These are phyloP conservation scores for Drosophila persimilis DNA, from an alignment of 1,140 invertebrate species.

Conservation along the genomic window DNA sequence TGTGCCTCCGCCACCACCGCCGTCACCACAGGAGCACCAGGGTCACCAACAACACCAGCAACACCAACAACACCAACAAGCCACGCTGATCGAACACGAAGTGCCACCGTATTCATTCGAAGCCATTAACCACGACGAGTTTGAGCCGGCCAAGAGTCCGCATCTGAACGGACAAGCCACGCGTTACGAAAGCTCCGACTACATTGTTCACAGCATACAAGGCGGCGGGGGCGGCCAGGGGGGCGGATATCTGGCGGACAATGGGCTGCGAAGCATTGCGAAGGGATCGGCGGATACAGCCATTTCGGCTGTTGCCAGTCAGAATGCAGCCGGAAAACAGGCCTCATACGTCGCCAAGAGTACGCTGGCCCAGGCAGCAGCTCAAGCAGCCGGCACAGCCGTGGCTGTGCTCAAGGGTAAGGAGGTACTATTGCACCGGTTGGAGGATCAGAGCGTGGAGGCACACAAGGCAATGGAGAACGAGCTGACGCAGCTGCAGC, in stretches of 20 bases:
- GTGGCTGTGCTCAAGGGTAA: conserved; percentile 85
- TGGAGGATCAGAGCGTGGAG: conserved; percentile 85
- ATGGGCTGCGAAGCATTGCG: conserved; percentile 84
- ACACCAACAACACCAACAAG: conserved; percentile 23
- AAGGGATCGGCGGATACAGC: conserved; percentile 89
- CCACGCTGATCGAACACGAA: conserved; percentile 44
- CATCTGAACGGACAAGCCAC: conserved; percentile 6
- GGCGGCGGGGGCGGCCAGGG: conserved; percentile 12
- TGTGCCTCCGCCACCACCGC: conserved; percentile 66
- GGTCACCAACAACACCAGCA: background rate
- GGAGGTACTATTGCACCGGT: conserved; percentile 84
- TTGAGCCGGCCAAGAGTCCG: conserved; percentile 23
- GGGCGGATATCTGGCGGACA: conserved; percentile 69
- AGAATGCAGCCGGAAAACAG: conserved; percentile 84
- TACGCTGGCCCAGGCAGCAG: conserved; percentile 84
- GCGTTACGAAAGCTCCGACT: conserved; percentile 54
- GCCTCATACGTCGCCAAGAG: conserved; percentile 85
- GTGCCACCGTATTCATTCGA: conserved; percentile 66
- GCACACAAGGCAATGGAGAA: conserved; percentile 84
- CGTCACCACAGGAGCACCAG: conserved; percentile 12
- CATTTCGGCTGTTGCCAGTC: conserved; percentile 83
- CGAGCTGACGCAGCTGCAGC: conserved; percentile 84
- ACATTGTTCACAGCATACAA: conserved; percentile 32
- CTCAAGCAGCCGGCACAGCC: conserved; percentile 81
- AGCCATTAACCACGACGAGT: conserved; percentile 66